A percentile compares a stretch with the other conserved stretches of the same genome.
These are phyloP conservation scores for Philypnodon macrostomus DNA, from an alignment of 2,797 vertebrate genomes.

Conservation along the genomic window DNA sequence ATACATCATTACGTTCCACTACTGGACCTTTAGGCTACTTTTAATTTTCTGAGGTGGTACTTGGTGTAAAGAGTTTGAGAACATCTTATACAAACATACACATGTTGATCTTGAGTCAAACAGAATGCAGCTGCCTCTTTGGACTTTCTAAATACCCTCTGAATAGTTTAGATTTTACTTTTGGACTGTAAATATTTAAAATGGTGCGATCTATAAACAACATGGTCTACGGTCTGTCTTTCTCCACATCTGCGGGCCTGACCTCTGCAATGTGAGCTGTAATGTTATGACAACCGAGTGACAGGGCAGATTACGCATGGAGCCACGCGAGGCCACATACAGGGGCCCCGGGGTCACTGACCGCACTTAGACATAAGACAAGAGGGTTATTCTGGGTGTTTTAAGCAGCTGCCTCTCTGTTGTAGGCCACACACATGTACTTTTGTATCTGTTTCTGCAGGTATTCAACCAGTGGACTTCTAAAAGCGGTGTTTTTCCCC, in stretches of 20 bases:
- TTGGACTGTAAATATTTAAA: conserved; percentile 1
- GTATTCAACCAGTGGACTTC: conserved; percentile 41
- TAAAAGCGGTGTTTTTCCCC: conserved; percentile 29
- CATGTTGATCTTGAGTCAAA: neutral
- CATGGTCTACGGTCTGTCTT: no score
- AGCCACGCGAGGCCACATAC: conserved; percentile 34
- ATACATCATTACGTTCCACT: no score
- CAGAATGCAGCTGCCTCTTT: neutral
- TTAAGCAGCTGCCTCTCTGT: conserved; percentile 33
- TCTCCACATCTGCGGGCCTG: conserved; percentile 54
- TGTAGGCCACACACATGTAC: conserved; percentile 22
- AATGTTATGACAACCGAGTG: conserved; percentile 67
- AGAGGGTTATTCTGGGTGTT: conserved; percentile 40
- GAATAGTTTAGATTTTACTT: neutral
- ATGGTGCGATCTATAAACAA: neutral
- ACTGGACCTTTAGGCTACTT: no score
- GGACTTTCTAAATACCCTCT: neutral
- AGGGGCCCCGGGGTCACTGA: conserved; percentile 47
- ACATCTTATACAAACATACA: no score
- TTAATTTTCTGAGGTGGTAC: no score
- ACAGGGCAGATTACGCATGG: conserved; percentile 50
- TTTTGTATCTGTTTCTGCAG: conserved; percentile 46
- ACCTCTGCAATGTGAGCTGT: conserved; percentile 52
- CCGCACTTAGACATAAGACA: conserved; percentile 37
- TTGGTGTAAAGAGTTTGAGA: no score